Percentiles rank a stretch among this genome's conserved stretches.
Conservation (phyloP, 2,888 invertebrate genomes). For the Nephrotoma flavescens region DNA sequence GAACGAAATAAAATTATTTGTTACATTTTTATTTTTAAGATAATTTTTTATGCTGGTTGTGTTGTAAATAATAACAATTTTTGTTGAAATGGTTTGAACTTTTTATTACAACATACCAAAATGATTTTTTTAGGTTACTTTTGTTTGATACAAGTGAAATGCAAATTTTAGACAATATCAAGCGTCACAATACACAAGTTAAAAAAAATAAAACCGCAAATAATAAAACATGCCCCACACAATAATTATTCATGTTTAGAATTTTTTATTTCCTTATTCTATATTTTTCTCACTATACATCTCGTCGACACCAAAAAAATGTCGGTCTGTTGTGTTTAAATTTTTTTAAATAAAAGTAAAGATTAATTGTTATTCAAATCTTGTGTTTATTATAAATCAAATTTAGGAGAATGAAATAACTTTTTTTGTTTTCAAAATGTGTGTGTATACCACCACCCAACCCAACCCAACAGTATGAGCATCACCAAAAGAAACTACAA, state of each 20-base stretch:
- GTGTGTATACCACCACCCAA: neutral
- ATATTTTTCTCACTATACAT: neutral
- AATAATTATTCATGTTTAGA: neutral
- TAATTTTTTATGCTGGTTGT: too few species aligned
- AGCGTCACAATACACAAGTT: neutral
- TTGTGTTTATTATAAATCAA: neutral
- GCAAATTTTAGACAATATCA: neutral
- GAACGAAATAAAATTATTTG: too few species aligned
- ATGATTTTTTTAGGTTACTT: neutral
- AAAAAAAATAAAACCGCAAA: neutral
- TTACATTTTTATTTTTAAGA: too few species aligned
- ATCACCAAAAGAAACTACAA: neutral
- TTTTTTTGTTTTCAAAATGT: neutral
- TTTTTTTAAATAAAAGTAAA: neutral
- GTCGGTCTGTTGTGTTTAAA: neutral
- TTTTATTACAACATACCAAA: neutral
- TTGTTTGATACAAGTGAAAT: neutral
- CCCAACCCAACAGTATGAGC: neutral
- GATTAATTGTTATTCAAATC: neutral
- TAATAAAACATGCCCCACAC: neutral
- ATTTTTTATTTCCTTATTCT: neutral
- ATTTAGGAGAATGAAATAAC: neutral
- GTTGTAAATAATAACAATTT: neutral
- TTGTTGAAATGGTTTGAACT: neutral
- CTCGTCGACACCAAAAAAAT: neutral